Evolutionary conservation across 2,888 invertebrate genomes (phyloP), one percentile per base, ranked within the genome.

Genomic region (Vanessa cardui): DNA sequence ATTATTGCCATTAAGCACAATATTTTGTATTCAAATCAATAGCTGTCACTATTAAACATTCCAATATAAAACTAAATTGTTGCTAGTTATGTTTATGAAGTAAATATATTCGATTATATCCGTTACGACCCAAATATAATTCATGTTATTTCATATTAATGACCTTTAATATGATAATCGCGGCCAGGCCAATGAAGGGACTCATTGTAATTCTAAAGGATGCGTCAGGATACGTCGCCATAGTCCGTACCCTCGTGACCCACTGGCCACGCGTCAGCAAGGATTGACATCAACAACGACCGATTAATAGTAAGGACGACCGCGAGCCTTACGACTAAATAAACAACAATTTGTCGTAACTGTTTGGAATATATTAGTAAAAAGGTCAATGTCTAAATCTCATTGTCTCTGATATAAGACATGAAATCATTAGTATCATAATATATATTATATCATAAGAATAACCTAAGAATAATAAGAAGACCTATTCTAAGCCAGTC

Each of bases 201-300:
- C 65, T 68, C 65, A 72, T 72, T 72, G 60, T 61, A 54, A 72
- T 72, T 72, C 71, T 54, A 50, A 50, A 54, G 66, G 47, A 64
- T 49, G 61, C 64, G 18, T 62, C 67, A 69, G 68, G 72, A 70
- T 68, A 56, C 73, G 78, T 74, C 74, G 77, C 77, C 83, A 83
- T 83, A 79, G 83, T 83, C 80, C 73, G 71, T 84, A 87, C 82
- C 86, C 87, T 80, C 76, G 73, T 89, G 82, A 89, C 90, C 89
- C 77, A 89, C 85, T 83, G 72, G 49, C 67, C 71, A 74, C 77
- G 81, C 84, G 84, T 87, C 86, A 86, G 81, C 84, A 86, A 84
- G 80, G 80, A 83, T 83, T 78, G 82, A 77, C 78, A 79, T 75
- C 80, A 80, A 83, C 83, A 82, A 78, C 72, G 64, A 75, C 73